Conservation (phyloP, 2,113 vertebrate species). For the Misgurnus mizolepis region DNA sequence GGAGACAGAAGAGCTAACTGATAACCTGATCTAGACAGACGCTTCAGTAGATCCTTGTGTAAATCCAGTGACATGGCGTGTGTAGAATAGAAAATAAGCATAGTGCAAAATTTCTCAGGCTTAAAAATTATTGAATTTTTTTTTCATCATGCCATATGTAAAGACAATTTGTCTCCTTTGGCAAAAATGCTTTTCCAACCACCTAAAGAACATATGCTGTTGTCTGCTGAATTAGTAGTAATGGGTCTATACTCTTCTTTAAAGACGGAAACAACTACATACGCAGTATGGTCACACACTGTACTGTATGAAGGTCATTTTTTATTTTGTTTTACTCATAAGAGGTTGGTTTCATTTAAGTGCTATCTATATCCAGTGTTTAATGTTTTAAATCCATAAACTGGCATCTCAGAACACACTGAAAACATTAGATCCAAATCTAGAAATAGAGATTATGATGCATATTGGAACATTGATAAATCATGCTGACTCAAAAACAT, state of each 20-base stretch:
- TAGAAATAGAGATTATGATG: too few species aligned
- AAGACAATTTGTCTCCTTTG: not conserved
- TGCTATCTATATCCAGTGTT: too few species aligned
- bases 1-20: not conserved
- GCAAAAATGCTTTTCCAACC: conserved; percentile 2
- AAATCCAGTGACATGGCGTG: not conserved
- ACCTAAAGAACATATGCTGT: not conserved
- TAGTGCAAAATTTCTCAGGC: not conserved
- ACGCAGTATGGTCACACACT: too few species aligned
- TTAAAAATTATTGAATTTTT: not conserved
- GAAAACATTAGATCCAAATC: too few species aligned
- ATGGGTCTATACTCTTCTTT: not conserved
- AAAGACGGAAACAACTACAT: too few species aligned
- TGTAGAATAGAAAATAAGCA: not conserved
- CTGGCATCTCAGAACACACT: too few species aligned
- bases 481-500: too few species aligned
- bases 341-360: too few species aligned
- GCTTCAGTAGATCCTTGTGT: not conserved
- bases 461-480: too few species aligned
- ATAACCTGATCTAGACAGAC: not conserved
- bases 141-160: conserved; percentile 7
- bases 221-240: conserved; percentile 5
- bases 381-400: too few species aligned
- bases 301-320: too few species aligned
- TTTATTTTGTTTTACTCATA: too few species aligned